A percentile compares a stretch with the other conserved stretches of the same genome.
These are phyloP conservation scores for Sterrhoptilus dennistouni DNA, from an alignment of 2,113 vertebrate species.

Conservation along the genomic window DNA sequence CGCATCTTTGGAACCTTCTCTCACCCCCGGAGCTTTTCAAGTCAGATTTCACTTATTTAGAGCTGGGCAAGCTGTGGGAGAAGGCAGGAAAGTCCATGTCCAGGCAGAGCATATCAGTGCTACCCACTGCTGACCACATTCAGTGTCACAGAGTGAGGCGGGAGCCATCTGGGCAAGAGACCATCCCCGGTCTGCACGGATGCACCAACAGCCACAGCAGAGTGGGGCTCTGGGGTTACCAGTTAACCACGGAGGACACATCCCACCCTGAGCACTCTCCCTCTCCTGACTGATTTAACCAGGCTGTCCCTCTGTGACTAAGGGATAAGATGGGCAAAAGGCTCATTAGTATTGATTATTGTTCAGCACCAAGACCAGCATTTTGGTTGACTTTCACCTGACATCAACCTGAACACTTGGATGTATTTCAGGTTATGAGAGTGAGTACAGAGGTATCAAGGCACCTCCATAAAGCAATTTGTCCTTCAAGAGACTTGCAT, in stretches of 20 bases:
- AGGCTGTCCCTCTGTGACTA: rapidly evolving
- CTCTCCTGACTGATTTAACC: background rate
- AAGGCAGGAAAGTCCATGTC: background rate
- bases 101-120: background rate
- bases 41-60: background rate
- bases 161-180: background rate
- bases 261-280: background rate
- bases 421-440: background rate
- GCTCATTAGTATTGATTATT: background rate
- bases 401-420: background rate
- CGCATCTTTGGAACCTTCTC: background rate
- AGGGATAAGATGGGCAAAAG: background rate
- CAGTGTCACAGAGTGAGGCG: rapidly evolving
- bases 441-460: background rate
- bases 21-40: background rate
- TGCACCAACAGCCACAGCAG: rapidly evolving
- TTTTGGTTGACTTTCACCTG: background rate
- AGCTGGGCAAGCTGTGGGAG: rapidly evolving
- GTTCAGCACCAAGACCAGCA: background rate
- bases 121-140: background rate
- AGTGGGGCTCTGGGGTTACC: background rate
- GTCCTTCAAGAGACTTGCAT: background rate
- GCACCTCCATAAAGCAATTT: background rate
- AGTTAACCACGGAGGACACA: background rate
- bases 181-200: rapidly evolving